phyloP scores from a whole-genome alignment of 2,113 vertebrate species.

The Colius striatus region DNA sequence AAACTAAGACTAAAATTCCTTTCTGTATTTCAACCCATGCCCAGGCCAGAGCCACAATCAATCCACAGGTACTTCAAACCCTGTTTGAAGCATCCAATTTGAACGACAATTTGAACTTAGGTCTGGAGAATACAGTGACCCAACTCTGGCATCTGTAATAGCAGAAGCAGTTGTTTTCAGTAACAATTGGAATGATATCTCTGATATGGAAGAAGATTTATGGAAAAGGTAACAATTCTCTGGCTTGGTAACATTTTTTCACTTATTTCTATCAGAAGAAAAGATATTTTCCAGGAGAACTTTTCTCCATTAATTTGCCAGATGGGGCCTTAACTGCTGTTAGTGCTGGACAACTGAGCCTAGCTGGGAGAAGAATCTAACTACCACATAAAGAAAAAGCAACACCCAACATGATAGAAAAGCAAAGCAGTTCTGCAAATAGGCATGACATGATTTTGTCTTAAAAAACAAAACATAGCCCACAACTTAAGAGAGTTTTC shows the following conservation, averaged over 20 bases:
- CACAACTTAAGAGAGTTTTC: not conserved
- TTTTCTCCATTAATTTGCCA: not conserved
- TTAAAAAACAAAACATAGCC: not conserved
- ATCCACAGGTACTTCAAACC: not conserved
- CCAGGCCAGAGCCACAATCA: not conserved
- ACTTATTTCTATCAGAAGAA: not conserved
- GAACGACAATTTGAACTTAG: not conserved
- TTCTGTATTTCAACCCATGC: not conserved
- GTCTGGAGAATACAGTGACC: not conserved
- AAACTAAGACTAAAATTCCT: not conserved
- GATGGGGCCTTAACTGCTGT: not conserved
- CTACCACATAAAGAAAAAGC: not conserved
- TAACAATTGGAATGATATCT: not conserved
- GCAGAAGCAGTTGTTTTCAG: not conserved
- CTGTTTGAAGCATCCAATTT: not conserved
- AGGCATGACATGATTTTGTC: not conserved
- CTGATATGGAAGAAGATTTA: not conserved
- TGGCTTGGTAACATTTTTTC: not conserved
- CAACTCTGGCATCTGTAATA: not conserved
- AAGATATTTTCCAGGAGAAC: not conserved
- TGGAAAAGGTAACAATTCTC: not conserved
- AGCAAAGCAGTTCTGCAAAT: not conserved
- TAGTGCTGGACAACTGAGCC: not conserved
- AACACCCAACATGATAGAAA: not conserved
- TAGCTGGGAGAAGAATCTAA: not conserved